Conservation (phyloP, 2,113 vertebrate genomes). For the Lanius ludovicianus region DNA sequence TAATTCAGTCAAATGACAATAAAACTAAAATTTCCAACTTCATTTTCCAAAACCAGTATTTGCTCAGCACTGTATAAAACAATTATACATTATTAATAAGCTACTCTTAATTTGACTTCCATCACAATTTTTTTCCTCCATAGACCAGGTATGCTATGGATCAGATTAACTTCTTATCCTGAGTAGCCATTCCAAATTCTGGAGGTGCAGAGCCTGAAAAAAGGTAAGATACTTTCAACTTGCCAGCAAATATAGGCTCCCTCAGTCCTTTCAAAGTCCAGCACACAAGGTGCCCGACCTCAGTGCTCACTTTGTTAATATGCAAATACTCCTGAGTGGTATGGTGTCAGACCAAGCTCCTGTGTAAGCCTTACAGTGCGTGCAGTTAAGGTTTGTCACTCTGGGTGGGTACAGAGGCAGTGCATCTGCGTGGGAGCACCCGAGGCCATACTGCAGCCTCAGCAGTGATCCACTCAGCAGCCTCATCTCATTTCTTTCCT, state of each 20-base stretch:
- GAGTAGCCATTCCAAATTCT: background rate
- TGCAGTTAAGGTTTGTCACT: accelerated
- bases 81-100: background rate
- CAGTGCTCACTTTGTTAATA: background rate
- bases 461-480: background rate
- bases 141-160: background rate
- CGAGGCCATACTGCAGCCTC: accelerated
- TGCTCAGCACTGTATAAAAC: background rate
- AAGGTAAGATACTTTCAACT: background rate
- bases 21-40: background rate
- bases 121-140: background rate
- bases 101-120: background rate
- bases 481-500: background rate
- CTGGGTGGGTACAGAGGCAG: accelerated
- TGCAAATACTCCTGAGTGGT: background rate
- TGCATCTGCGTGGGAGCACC: background rate
- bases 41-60: background rate
- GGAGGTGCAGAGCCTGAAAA: background rate
- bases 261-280: background rate
- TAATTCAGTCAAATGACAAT: background rate
- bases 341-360: background rate
- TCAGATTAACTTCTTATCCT: background rate
- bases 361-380: accelerated
- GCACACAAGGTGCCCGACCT: background rate
- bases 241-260: background rate